Conservation (phyloP, 2,113 vertebrate genomes). For the Pogona vitticeps region DNA sequence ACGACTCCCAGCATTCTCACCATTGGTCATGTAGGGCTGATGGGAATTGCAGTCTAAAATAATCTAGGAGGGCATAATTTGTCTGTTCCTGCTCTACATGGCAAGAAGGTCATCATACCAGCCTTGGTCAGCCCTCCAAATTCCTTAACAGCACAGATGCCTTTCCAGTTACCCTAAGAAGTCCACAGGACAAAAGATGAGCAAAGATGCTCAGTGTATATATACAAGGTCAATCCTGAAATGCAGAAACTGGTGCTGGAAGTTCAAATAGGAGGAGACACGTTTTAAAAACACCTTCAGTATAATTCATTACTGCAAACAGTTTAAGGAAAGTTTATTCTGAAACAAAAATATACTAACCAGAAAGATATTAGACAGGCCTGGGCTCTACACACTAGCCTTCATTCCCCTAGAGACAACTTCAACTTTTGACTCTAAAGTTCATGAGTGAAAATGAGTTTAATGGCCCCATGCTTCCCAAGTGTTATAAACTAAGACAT, state of each 20-base stretch:
- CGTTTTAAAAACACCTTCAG: neutral
- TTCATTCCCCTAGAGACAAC: slow-evolving; percentile 32
- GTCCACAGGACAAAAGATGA: neutral
- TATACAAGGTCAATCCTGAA: neutral
- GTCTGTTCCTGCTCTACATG: too few species aligned
- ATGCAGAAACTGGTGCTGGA: neutral
- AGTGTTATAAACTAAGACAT: slow-evolving; percentile 24
- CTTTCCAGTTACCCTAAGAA: neutral
- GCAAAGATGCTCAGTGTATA: neutral
- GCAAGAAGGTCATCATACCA: neutral
- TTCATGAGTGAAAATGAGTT: slow-evolving; percentile 1
- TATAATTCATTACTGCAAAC: neutral
- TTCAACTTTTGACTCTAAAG: slow-evolving; percentile 29
- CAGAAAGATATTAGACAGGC: slow-evolving; percentile 27
- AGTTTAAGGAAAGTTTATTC: neutral
- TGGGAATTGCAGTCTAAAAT: too few species aligned
- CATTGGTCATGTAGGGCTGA: too few species aligned
- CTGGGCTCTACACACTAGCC: slow-evolving; percentile 28
- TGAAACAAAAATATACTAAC: slow-evolving; percentile 43
- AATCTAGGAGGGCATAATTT: too few species aligned
- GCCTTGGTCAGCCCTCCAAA: too few species aligned
- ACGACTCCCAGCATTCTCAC: too few species aligned
- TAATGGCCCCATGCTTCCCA: slow-evolving; percentile 2
- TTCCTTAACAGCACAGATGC: neutral
- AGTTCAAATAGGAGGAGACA: neutral